These are phyloP conservation scores for Pelosia muscerda DNA, from an alignment of 2,888 invertebrate species.

Conservation along the genomic window DNA sequence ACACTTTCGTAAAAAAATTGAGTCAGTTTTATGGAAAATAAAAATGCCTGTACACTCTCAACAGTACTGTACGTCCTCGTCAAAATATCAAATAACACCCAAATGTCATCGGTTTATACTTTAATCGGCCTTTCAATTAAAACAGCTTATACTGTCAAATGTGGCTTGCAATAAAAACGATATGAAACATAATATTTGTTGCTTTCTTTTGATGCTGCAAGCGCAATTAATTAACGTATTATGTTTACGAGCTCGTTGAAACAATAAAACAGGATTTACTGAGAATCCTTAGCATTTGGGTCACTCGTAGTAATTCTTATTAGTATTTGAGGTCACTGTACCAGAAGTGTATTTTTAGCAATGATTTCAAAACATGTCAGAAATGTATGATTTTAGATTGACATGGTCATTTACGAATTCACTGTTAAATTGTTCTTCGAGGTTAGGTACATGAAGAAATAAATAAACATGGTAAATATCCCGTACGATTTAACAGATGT, in stretches of 20 bases:
- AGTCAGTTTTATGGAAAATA: background rate
- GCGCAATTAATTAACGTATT: constrained; percentile 1
- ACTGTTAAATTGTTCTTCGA: no score
- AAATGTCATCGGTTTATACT: background rate
- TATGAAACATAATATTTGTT: background rate
- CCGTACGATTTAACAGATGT: background rate
- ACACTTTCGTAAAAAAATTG: background rate
- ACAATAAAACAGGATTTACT: constrained; percentile 14
- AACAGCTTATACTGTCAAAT: background rate
- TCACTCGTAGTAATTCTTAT: no score
- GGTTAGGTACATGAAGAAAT: no score
- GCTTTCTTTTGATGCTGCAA: background rate
- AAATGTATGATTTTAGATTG: no score
- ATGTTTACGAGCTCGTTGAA: constrained; percentile 15
- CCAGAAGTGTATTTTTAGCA: constrained; percentile 5
- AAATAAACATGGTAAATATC: no score
- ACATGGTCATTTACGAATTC: no score
- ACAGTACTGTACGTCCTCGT: background rate
- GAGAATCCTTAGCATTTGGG: constrained; percentile 8
- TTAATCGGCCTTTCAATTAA: background rate
- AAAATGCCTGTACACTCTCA: no score
- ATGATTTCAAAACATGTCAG: constrained; percentile 4
- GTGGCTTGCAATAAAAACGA: background rate
- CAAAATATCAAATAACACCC: background rate
- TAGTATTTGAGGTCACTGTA: constrained; percentile 15